Evolutionary conservation across 64 coral and sea anemone genomes (phyloP), one percentile per base, ranked within the genome.

Genomic region (Pachyseris speciosa): DNA sequence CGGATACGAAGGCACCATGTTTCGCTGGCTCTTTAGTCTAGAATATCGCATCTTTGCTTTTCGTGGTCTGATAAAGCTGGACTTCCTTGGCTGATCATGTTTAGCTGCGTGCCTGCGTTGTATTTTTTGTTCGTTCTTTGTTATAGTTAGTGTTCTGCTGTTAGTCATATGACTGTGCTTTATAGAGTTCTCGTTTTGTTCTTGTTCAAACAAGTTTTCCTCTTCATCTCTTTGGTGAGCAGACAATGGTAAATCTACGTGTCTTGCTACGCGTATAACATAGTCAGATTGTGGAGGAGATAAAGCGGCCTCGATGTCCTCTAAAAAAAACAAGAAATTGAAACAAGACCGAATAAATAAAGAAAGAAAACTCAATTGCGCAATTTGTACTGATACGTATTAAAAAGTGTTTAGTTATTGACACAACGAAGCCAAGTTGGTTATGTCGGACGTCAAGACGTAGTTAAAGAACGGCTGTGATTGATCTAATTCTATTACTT

Each of bases 271-370:
- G 28, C 75, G 75, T 55, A 19, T 51, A 3, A 31, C 51, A 4
- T 20, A 79, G 29, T 79, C 75, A 30, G 16, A 34, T 51, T 33
- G 28, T 19, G 9, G 16, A 9, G 50, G 48, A 0, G 75, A 79
- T 58, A 79, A 58, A 2, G 75, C 75, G 0, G 49, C 27, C 9
- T 79, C 48, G 20, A 79, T 79, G 4, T 79, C 75, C 75, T 79
- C 75, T 79, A 57, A 16, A 44, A 10, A 45, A 9, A 12, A 44
- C 3, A 25, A 74, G 9, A 30, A 77, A 52, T 51, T 0, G 28
- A 10, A n/a, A 0, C 13, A 59, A 24, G 6, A 65, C 0, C 25
- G 26, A 61, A 61, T 16, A 24, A 22, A 65, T 26, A 27, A 65
- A 30, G n/a, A 31, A 30, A 28, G 61, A 8, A 8, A 65, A 3